Base-by-base conservation (phyloP, 2,797 vertebrate species). In the Cetoscarus ocellatus region DNA sequence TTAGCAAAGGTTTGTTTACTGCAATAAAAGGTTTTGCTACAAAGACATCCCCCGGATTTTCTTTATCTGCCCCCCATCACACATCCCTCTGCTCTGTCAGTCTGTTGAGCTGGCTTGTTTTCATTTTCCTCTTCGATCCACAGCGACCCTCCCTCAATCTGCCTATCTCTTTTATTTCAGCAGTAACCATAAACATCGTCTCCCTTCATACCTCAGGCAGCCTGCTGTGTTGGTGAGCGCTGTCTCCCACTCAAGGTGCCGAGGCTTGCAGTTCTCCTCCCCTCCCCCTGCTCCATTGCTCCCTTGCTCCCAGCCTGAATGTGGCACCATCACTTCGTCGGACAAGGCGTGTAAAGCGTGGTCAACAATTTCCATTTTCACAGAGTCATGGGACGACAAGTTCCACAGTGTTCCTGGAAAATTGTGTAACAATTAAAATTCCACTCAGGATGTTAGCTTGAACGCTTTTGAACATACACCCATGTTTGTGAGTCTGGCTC, bases 351-450 rank as follows among this genome's bases (percentile, higher is more conserved):
- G 96, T 62, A 99, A 88, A 0, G 97, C 97, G 0, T 98, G 95
- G 77, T 99, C 97, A 89, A 99, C 97, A 0, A 99, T 98, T 90
- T 97, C 97, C 97, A 99, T 99, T 89, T 98, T 98, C 80, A 99
- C 96, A 0, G 97, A 96, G 87, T 99, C 98, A 0, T 98, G 96
- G 0, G 98, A 99, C 1, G 98, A 99, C 70, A 99, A 89, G 88
- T 99, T 99, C 98, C 98, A 99, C 70, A 99, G 91, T 0, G 97
- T 99, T 51, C 97, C 98, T 97, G 80, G 3, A 8, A 1, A 19
- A 59, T 27, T 43, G 0, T 3, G 14, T 3, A 42, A 19, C 35
- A n/a, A 18, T 61, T 0, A 6, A 42, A 54, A 69, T 27, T 14
- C 54, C 13, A 44, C 19, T 17, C 14, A n/a, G 13, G 43, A 62